Conservation (phyloP, 2,888 invertebrate genomes). For the Octodonta nipae region DNA sequence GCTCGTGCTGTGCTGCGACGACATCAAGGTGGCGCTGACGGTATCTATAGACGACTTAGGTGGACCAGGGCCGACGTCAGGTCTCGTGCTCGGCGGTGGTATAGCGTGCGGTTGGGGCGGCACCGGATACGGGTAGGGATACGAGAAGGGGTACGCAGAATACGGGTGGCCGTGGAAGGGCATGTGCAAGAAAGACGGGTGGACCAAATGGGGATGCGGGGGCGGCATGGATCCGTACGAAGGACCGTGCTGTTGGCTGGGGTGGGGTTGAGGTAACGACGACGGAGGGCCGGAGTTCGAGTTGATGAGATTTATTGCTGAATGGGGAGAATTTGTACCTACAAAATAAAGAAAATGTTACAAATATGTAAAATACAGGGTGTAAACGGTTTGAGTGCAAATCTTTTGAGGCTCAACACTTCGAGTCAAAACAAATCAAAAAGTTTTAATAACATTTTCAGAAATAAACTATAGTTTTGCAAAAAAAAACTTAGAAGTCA, state of each 20-base stretch:
- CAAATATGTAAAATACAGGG: not conserved
- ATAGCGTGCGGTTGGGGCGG: conserved; percentile 64
- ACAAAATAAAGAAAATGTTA: conserved; percentile 5
- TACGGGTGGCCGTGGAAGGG: conserved; percentile 54
- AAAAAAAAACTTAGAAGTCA: too few species aligned
- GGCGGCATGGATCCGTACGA: conserved; percentile 47
- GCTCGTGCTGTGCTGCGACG: conserved; percentile 56
- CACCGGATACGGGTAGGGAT: conserved; percentile 59
- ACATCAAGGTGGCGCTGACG: conserved; percentile 55
- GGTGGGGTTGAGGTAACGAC: conserved; percentile 49
- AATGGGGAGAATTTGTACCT: conserved; percentile 37
- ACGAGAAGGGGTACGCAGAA: conserved; percentile 55
- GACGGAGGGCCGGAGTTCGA: conserved; percentile 40
- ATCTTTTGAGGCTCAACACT: too few species aligned
- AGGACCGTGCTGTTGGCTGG: conserved; percentile 44
- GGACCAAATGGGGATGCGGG: conserved; percentile 47
- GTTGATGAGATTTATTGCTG: conserved; percentile 50
- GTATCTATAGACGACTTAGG: conserved; percentile 35
- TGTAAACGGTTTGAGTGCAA: too few species aligned
- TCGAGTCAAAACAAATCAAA: too few species aligned
- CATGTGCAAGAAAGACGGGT: conserved; percentile 50
- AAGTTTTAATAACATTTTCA: too few species aligned
- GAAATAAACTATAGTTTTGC: too few species aligned
- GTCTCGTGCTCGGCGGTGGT: conserved; percentile 42
- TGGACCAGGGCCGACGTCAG: conserved; percentile 19